phyloP scores from a whole-genome alignment of 2,888 invertebrate genomes.

The Deroplatys truncata region DNA sequence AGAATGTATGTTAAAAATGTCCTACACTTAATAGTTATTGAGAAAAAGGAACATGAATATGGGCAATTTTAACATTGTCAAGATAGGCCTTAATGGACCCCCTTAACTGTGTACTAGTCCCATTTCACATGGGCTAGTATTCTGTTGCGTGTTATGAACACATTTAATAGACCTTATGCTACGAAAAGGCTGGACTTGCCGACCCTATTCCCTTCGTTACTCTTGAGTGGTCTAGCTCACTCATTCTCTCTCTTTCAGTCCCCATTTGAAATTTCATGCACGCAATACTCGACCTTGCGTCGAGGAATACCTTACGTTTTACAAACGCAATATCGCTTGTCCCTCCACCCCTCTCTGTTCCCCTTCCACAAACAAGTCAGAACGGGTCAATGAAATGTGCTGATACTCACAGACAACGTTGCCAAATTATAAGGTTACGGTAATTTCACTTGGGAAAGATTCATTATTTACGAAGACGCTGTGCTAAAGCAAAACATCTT shows the following conservation, averaged over 20 bases:
- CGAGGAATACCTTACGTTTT: neutral
- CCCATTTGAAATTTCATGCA: neutral
- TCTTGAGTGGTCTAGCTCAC: neutral
- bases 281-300: neutral
- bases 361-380: neutral
- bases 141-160: too few species aligned
- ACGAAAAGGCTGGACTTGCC: neutral
- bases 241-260: neutral
- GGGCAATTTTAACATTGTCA: too few species aligned
- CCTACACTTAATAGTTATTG: too few species aligned
- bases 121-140: too few species aligned
- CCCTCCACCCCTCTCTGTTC: neutral
- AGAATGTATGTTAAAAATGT: too few species aligned
- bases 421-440: neutral
- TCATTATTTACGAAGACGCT: too few species aligned
- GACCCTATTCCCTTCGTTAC: neutral
- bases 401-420: neutral
- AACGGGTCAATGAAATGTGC: conserved; percentile 1
- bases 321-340: neutral
- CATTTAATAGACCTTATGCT: neutral
- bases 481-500: too few species aligned
- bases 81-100: too few species aligned
- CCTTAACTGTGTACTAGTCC: too few species aligned
- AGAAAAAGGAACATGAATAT: too few species aligned
- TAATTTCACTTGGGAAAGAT: too few species aligned